Evolutionary conservation across 2,888 invertebrate genomes (phyloP), one percentile per base, ranked within the genome.

Genomic region (Camponotus fellah): DNA sequence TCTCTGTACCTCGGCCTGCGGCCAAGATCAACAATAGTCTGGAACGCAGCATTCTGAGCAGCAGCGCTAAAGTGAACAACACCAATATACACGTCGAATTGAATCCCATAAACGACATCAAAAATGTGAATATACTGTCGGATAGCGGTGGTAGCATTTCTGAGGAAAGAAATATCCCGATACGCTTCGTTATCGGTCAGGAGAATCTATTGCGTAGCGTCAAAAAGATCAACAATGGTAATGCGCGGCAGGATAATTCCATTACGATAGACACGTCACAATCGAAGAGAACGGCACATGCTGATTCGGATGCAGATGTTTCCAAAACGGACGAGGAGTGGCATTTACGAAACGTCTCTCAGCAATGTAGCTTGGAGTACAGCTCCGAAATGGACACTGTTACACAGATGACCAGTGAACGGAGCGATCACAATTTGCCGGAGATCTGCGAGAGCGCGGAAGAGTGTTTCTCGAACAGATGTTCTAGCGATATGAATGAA

Each of bases 41-140:
- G 37, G 93, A 94, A 40, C 92, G 93, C 40, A 96, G 96, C 88
- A 96, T 97, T 26, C 96, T 97, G 84, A 97, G 97, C 69, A 97
- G 97, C 83, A 97, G 97, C 58, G 96, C 97, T 2, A 98, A 98
- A 95, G 97, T 97, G 0, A 97, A 98, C 92, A 98, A 98, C 87
- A 97, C 97, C 0, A 98, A 98, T 93, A 96, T 98, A 86, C 97
- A 97, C 91, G 97, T 97, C 0, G 97, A 97, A 90, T 95, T 96
- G 85, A 96, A 95, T 87, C 96, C 96, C 0, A 95, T 96, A 0
- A 96, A 96, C 88, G 96, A 96, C 87, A 95, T 95, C 0, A 96
- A 95, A 14, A 97, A 97, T 92, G 96, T 97, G 0, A 97, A 97
- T 91, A 96, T 97, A 82, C 93, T 97, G 4, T 96, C 96, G 37